These are phyloP conservation scores for Tapera naevia DNA, from an alignment of 2,797 vertebrate species.

Conservation along the genomic window DNA sequence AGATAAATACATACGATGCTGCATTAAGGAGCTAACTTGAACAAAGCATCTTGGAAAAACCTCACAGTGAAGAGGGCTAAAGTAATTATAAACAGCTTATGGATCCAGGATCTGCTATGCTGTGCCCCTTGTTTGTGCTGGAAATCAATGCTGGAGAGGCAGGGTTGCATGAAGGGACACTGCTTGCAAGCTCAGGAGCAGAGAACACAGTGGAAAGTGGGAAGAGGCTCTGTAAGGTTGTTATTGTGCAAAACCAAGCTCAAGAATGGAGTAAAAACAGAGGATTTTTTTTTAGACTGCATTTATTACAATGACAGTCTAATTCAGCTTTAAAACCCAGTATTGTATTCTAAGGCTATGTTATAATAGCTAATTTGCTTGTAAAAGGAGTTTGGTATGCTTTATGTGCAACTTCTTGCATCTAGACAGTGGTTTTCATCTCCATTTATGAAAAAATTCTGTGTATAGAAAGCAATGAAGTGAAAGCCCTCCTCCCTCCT, in stretches of 20 bases:
- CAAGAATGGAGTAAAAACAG: not conserved
- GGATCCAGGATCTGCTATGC: not conserved
- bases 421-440: not conserved
- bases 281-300: not conserved
- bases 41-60: not conserved
- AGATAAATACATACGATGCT: not conserved
- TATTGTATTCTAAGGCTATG: not conserved
- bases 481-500: not conserved
- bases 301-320: not conserved
- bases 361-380: conserved; percentile 28
- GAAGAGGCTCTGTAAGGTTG: not conserved
- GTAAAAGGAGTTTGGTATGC: conserved; percentile 17
- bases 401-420: not conserved
- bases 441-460: conserved; percentile 12
- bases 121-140: not conserved
- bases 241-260: not conserved
- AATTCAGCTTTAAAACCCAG: not conserved
- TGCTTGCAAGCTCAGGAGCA: not conserved
- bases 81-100: not conserved
- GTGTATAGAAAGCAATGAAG: not conserved
- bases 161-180: not conserved
- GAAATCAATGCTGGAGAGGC: not conserved
- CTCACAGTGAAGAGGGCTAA: not conserved
- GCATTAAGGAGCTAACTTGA: not conserved
- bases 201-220: not conserved